Evolutionary conservation across 2,113 vertebrate genomes (phyloP), one percentile per base, ranked within the genome.

Genomic region (Microcebus lehilahytsara): DNA sequence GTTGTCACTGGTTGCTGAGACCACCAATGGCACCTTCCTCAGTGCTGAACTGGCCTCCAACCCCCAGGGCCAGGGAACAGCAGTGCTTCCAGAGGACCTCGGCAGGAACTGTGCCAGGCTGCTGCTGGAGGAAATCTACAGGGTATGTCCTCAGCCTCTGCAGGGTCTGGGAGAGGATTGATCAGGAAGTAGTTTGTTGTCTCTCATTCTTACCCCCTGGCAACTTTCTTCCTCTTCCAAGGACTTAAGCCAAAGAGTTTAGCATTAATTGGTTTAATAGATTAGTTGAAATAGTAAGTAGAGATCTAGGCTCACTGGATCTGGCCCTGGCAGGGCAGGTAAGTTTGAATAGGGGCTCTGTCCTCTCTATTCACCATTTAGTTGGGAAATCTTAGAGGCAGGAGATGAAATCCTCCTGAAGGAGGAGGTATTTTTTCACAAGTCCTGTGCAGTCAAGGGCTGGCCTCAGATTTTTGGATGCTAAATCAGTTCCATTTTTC

Each of bases 91-190:
- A 0, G 99, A 99, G 97, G 99, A 99, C 66, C 98, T 99, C 1
- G 99, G 99, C 23, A 99, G 95, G 97, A 99, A 98, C 69, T 99
- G 99, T 98, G 99, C 99, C 93, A 99, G 99, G 88, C 98, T 99
- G 78, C 99, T 99, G 40, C 98, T 99, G n/a, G 99, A 99, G 96
- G 99, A 99, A 97, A 72, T 99, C 37, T 98, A 99, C 74, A 99
- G 99, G 98, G 99, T 99, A 98, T 97, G 99, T 96, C 27, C 30
- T 46, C 40, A 6, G 10, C 75, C 79, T 67, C 72, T 84, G 20
- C 14, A 32, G 14, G n/a, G 56, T 40, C 14, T 12, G 32, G 51
- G 60, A 84, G 71, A 25, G 34, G 40, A 46, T 3, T 62, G 42
- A 5, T 11, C 40, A 3, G 51, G 49, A 80, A 86, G n/a, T 19